These are phyloP conservation scores for Lagopus muta DNA, from an alignment of 2,113 vertebrate genomes.

Conservation along the genomic window DNA sequence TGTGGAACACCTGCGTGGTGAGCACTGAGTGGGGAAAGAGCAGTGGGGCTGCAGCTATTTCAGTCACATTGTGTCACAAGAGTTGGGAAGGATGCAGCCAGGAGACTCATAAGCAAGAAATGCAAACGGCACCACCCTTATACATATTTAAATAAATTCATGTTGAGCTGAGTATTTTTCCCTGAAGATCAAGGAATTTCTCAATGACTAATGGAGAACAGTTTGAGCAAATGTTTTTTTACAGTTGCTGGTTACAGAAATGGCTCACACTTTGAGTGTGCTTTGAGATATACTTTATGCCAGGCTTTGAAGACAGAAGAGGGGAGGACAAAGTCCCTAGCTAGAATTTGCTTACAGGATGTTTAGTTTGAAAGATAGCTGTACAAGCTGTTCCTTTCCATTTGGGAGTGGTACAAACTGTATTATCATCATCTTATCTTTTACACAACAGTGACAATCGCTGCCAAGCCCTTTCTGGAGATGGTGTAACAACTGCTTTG, in stretches of 20 bases:
- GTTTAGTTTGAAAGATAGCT: background rate
- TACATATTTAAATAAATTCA: background rate
- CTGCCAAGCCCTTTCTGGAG: background rate
- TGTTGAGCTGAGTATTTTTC: background rate
- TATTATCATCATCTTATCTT: background rate
- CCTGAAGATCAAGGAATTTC: background rate
- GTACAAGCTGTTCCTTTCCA: background rate
- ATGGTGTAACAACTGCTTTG: background rate
- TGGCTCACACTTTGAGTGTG: fast-evolving
- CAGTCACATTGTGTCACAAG: background rate
- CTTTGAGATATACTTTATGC: background rate
- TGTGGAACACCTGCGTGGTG: background rate
- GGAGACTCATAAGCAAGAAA: background rate
- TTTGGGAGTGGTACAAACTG: background rate
- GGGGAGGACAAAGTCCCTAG: background rate
- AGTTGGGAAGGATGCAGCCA: background rate
- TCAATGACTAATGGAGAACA: background rate
- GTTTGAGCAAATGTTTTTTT: background rate
- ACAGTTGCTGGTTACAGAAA: background rate
- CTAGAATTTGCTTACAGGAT: background rate
- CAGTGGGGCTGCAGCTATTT: background rate
- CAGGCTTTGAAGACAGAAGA: background rate
- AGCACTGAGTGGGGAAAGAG: background rate
- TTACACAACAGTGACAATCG: background rate
- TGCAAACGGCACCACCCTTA: background rate